Evolutionary conservation across 2,113 vertebrate species (phyloP).

Genomic region (Rafetus swinhoei): DNA sequence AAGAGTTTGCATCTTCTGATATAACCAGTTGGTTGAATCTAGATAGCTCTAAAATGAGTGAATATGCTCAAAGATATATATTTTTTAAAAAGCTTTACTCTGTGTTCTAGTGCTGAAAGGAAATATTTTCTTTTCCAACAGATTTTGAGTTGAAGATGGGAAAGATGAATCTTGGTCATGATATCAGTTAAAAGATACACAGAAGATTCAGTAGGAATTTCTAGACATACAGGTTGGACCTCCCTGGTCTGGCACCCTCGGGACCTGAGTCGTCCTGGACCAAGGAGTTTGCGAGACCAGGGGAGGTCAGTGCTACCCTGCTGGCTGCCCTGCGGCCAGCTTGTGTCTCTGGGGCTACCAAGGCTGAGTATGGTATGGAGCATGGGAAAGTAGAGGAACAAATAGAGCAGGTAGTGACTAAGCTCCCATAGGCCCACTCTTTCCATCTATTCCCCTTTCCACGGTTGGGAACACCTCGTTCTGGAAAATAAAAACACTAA

Average conservation of each 20-base stretch:
- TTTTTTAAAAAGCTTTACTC: background rate
- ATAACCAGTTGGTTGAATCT: conserved; percentile 43
- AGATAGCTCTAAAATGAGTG: conserved; percentile 35
- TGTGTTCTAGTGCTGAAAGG: background rate
- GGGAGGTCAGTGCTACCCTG: too few species aligned
- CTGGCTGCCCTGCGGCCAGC: too few species aligned
- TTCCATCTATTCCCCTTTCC: too few species aligned
- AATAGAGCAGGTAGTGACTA: background rate
- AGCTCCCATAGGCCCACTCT: background rate
- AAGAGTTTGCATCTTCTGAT: conserved; percentile 56
- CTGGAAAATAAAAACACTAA: background rate
- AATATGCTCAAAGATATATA: background rate
- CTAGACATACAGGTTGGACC: background rate
- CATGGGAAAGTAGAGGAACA: background rate
- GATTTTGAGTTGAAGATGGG: background rate
- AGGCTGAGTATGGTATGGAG: too few species aligned
- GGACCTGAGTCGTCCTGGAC: too few species aligned
- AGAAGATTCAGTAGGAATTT: background rate
- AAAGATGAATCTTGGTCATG: background rate
- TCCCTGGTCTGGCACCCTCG: too few species aligned
- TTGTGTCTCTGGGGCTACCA: too few species aligned
- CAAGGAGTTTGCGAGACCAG: too few species aligned
- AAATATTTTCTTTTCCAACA: background rate
- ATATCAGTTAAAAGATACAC: background rate
- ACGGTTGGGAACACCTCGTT: background rate